These are phyloP conservation scores for Drosophila yooni DNA, from an alignment of 2,888 invertebrate species.

Conservation along the genomic window DNA sequence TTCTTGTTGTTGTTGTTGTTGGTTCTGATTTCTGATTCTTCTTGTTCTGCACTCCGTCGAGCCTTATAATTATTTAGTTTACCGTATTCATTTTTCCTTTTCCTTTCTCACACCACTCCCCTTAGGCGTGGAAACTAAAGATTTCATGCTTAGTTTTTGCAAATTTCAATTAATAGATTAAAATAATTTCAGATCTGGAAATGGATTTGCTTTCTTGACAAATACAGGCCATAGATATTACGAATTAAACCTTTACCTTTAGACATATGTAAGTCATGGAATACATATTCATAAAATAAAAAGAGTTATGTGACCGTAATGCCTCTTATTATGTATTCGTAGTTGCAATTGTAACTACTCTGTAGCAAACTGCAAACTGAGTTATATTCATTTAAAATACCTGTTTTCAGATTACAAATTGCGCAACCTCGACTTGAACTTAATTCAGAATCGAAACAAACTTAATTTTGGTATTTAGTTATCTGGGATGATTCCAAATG, in stretches of 20 bases:
- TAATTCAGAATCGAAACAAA: not conserved
- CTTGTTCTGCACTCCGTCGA: conserved; percentile 19
- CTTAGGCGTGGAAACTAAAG: conserved; percentile 63
- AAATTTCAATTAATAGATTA: not conserved
- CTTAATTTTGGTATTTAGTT: not conserved
- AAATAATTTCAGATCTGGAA: not conserved
- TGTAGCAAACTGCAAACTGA: too few species aligned
- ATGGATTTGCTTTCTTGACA: not conserved
- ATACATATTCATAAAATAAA: too few species aligned
- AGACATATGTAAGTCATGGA: too few species aligned
- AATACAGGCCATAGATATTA: not conserved
- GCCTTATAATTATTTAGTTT: conserved; percentile 77
- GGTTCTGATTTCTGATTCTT: conserved; percentile 4
- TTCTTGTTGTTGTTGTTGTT: conserved; percentile 28
- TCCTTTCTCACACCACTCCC: conserved; percentile 4
- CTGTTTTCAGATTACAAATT: too few species aligned
- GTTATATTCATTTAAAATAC: too few species aligned
- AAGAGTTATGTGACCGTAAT: too few species aligned
- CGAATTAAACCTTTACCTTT: not conserved
- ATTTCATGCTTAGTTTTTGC: conserved; percentile 55
- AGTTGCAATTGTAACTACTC: too few species aligned
- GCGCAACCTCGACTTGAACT: too few species aligned
- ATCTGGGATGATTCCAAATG: not conserved
- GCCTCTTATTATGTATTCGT: too few species aligned
- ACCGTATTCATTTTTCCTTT: conserved; percentile 20